A percentile compares a stretch with the other conserved stretches of the same genome.
Conservation (phyloP, 2,888 invertebrate genomes). For the Carabus problematicus region DNA sequence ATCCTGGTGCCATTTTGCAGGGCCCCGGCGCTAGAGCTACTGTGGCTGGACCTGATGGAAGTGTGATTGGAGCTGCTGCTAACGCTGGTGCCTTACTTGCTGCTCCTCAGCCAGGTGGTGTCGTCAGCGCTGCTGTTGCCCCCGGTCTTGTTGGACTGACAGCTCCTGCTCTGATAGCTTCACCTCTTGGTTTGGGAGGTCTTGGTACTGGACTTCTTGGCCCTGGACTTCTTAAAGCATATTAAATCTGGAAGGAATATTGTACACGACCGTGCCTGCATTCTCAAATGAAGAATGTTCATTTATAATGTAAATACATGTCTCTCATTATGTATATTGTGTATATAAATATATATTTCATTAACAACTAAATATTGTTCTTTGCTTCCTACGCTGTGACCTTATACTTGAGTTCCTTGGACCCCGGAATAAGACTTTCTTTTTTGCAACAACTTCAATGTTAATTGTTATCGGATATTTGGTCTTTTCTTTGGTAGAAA, state of each 20-base stretch:
- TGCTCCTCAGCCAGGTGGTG: constrained; percentile 47
- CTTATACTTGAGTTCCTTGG: too few relatives aligned
- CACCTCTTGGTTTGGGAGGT: constrained; percentile 22
- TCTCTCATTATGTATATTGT: not conserved
- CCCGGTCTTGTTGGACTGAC: constrained; percentile 44
- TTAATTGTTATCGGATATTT: too few relatives aligned
- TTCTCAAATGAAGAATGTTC: not conserved
- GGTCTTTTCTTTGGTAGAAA: too few relatives aligned
- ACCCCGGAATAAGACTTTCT: too few relatives aligned
- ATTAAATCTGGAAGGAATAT: constrained; percentile 2
- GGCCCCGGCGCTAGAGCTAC: constrained; percentile 42
- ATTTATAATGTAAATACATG: constrained; percentile 7
- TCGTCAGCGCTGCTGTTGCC: constrained; percentile 46
- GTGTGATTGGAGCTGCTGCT: constrained; percentile 60
- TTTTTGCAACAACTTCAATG: too few relatives aligned
- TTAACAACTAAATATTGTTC: too few relatives aligned
- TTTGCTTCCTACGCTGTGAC: too few relatives aligned
- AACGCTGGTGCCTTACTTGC: constrained; percentile 43
- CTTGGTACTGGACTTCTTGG: constrained; percentile 11
- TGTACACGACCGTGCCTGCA: not conserved
- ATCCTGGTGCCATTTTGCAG: constrained; percentile 32
- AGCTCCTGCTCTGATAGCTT: constrained; percentile 21
- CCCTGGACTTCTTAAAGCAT: constrained; percentile 1
- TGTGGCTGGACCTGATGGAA: constrained; percentile 56
- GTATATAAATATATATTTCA: too few relatives aligned